Evolutionary conservation across 2,113 vertebrate species (phyloP), one percentile per base, ranked within the genome.

Genomic region (Rana temporaria): DNA sequence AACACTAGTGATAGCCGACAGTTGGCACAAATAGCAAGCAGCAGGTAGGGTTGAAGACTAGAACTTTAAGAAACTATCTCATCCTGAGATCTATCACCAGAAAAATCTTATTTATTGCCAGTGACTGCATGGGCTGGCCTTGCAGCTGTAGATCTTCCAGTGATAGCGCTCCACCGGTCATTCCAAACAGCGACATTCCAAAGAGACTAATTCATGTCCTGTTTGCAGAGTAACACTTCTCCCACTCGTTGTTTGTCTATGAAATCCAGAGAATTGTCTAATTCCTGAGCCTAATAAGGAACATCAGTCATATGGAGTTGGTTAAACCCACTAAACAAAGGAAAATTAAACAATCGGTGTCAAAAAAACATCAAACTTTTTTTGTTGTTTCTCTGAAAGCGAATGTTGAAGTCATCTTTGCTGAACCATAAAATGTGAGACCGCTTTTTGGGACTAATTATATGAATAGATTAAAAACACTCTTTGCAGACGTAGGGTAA

Each of bases 191-290:
- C 16, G 59, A 55, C 20, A 71, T 75, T 75, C 72, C 72, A 16
- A 30, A 2, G 56, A 59, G 4, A 14, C n/a, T 14, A n/a, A 75
- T 75, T 75, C 72, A 75, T 38, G 30, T 62, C 72, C 72, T 75
- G 72, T 75, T 75, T 75, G 30, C 18, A n/a, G n/a, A 42, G 20
- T 62, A 8, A 17, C n/a, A 15, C 18, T 62, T 75, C 72, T 8
- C 32, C 57, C 72, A 62, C 57, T 59, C 18, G 38, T 62, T 71
- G 34, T 70, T 14, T n/a, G 19, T 70, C 67, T 26, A 24, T 26
- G 22, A 30, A 38, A 52, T 22, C 11, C 18, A 22, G 60, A 59
- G 72, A 75, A 75, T 42, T 42, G 30, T 62, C 72, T 75, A n/a
- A 30, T 17, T 56, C 72, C 56, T 30, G 30, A 57, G 72, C 56